Base-by-base conservation (phyloP, 2,113 vertebrate species). In the Astatoreochromis straeleni region DNA sequence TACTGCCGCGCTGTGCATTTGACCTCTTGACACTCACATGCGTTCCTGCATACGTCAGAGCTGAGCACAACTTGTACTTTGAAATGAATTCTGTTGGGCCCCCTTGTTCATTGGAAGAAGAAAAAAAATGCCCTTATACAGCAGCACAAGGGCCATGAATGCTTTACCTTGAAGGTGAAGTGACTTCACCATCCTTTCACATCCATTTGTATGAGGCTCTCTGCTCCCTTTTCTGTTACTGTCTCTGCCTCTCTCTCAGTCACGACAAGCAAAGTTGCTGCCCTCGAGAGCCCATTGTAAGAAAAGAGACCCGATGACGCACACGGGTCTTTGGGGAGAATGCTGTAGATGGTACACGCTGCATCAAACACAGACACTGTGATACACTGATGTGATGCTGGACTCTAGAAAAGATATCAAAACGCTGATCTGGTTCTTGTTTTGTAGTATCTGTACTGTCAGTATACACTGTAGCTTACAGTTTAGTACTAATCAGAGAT, bases 101-200 rank as follows among this genome's bases (percentile, higher is more conserved):
- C 80, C 40, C 45, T 78, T 78, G 73, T 78, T 19, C 81, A 31
- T 73, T 88, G 78, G 60, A 2, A n/a, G 29, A 47, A 54, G 57
- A 75, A 90, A 53, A 85, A 42, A 7, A 85, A 29, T 14, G 68
- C 21, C 51, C 8, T 51, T 31, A 78, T 1, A 68, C 54, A 78
- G 6, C 78, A 88, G 87, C 89, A 84, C 45, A 38, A 57, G 6
- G 11, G 16, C 26, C 16, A 24, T 42, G 49, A 87, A 82, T 11
- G 58, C 80, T 90, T 92, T 81, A 93, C 73, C 87, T 91, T 83
- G 82, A 90, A 83, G 89, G 87, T 79, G 83, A 88, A 83, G 40
- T 78, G 73, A 78, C 45, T 78, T 78, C 73, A 31, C 45, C 26
- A 19, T 78, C 73, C 45, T 78, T 78, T 78, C 45, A 78, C 73